Evolutionary conservation across 2,888 invertebrate genomes (phyloP).

Genomic region (Heterodera filipjevi): DNA sequence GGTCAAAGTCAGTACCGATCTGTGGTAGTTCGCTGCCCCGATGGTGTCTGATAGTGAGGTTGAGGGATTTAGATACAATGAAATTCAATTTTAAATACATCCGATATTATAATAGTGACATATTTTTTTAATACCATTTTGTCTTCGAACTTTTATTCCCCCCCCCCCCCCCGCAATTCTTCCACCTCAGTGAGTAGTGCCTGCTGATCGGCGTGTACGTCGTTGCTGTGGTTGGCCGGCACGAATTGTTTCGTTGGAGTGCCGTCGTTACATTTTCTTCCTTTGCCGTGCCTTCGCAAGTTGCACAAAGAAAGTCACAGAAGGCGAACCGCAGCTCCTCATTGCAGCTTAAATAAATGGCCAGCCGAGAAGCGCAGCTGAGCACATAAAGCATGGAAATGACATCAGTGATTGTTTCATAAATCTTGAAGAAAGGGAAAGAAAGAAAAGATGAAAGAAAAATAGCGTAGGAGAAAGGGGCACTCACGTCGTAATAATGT

Average conservation of each 20-base stretch:
- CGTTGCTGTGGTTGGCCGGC: constrained; percentile 1
- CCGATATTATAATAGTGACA: too few species aligned
- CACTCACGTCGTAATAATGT: constrained; percentile 50
- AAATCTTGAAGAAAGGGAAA: constrained; percentile 44
- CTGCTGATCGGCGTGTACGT: constrained; percentile 1
- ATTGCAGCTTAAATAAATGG: constrained; percentile 58
- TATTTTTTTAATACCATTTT: too few species aligned
- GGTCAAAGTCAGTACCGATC: constrained; percentile 59
- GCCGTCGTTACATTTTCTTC: constrained; percentile 14
- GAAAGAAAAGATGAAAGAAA: too few species aligned
- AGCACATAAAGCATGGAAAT: constrained; percentile 60
- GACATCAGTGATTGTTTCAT: constrained; percentile 58
- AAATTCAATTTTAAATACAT: too few species aligned
- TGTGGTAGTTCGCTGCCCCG: constrained; percentile 25
- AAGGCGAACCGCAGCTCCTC: constrained; percentile 51
- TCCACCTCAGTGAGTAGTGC: constrained; percentile 23
- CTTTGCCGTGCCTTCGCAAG: constrained; percentile 10
- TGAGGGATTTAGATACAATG: background rate
- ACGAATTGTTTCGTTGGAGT: constrained; percentile 7
- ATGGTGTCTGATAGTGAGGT: constrained; percentile 13
- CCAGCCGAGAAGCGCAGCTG: constrained; percentile 58
- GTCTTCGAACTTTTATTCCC: background rate
- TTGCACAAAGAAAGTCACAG: constrained; percentile 27
- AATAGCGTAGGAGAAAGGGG: constrained; percentile 14
- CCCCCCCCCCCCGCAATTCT: background rate